phyloP scores from a whole-genome alignment of 53 echinoderm and acorn worm genomes.

The Apostichopus leukothele region DNA sequence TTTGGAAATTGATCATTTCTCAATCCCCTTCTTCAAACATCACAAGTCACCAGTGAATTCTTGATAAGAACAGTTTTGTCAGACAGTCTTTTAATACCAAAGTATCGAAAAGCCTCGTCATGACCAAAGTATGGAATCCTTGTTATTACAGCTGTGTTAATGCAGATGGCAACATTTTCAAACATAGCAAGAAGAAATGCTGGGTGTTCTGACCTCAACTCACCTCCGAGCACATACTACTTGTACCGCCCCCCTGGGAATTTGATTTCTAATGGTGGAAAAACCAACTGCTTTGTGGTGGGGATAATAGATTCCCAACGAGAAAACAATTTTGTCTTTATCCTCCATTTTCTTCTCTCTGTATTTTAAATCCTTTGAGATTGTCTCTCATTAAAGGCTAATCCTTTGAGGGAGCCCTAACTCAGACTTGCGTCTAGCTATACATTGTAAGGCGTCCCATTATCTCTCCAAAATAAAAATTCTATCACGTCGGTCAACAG shows the following conservation, averaged over 20 bases:
- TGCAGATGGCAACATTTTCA: background rate
- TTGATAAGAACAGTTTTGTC: too few relatives aligned
- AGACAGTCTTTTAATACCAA: too few relatives aligned
- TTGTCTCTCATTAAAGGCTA: too few relatives aligned
- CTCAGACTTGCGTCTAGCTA: too few relatives aligned
- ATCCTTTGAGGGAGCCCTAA: too few relatives aligned
- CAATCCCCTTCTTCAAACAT: too few relatives aligned
- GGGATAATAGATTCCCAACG: background rate
- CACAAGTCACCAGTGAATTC: too few relatives aligned
- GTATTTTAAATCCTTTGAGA: too few relatives aligned
- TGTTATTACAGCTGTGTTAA: background rate
- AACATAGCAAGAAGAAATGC: background rate
- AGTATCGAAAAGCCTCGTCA: too few relatives aligned
- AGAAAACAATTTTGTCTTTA: background rate
- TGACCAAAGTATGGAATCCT: too few relatives aligned
- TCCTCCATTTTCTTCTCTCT: background rate
- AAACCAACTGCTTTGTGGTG: background rate
- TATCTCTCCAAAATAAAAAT: background rate
- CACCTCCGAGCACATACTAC: background rate
- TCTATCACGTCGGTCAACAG: background rate
- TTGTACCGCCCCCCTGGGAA: background rate
- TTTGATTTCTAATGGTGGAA: background rate
- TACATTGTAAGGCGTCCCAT: too few relatives aligned
- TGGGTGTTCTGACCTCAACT: background rate
- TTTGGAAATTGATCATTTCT: too few relatives aligned